phyloP scores from a whole-genome alignment of 2,797 vertebrate genomes.

The Eulemur albifrons region DNA sequence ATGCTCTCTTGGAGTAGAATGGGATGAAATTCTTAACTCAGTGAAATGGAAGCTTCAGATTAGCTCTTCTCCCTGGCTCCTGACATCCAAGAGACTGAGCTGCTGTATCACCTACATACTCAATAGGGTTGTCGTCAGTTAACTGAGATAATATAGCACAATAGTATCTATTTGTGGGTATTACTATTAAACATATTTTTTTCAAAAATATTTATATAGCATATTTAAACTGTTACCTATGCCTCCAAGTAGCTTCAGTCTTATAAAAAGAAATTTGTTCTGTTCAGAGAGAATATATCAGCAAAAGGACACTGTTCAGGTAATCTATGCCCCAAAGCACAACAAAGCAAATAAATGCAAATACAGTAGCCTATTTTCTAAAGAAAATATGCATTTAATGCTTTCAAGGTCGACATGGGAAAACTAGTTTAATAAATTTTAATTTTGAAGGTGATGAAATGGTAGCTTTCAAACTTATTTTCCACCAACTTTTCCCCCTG shows the following conservation, averaged over 20 bases:
- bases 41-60: not conserved
- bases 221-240: not conserved
- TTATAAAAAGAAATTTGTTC: constrained; percentile 13
- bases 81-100: not conserved
- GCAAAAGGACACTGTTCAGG: not conserved
- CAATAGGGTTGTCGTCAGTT: not conserved
- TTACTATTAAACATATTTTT: not conserved
- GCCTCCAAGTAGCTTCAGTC: not conserved
- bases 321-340: not conserved
- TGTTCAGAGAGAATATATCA: not conserved
- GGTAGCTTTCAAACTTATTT: not conserved
- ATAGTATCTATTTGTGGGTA: not conserved
- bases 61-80: not conserved
- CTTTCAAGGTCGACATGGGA: not conserved
- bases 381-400: not conserved
- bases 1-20: not conserved
- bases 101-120: not conserved
- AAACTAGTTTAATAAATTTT: not conserved
- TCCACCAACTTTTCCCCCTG: not conserved
- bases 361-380: not conserved
- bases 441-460: constrained; percentile 18
- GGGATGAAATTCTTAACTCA: not conserved
- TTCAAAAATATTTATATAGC: not conserved
- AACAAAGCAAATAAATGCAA: constrained; percentile 6
- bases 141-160: not conserved